phyloP scores from a whole-genome alignment of 2,888 invertebrate species.

The Seira sanloemensis region DNA sequence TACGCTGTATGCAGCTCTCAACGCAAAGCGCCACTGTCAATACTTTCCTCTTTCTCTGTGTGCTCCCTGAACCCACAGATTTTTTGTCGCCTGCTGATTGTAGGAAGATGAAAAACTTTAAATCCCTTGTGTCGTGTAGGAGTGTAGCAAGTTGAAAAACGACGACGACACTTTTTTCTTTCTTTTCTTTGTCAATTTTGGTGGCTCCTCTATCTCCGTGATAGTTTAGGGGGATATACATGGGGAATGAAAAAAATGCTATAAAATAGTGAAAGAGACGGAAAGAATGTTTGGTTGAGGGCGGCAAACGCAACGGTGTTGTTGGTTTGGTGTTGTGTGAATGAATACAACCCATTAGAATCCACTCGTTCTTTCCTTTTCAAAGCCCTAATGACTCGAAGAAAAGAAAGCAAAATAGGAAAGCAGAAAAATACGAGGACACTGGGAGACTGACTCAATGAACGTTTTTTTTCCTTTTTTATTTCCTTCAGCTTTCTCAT shows the following conservation, averaged over 20 bases:
- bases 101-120: conserved; percentile 10
- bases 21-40: background rate
- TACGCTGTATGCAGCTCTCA: background rate
- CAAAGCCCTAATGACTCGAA: conserved; percentile 54
- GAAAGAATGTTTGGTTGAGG: background rate
- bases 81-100: background rate
- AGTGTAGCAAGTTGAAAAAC: conserved; percentile 12
- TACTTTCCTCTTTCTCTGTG: background rate
- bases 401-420: conserved; percentile 23
- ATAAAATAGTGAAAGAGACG: background rate
- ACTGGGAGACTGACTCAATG: conserved; percentile 1
- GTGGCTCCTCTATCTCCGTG: background rate
- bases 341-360: conserved; percentile 53
- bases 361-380: conserved; percentile 49
- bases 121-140: conserved; percentile 8
- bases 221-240: too few species aligned
- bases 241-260: background rate
- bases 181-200: background rate
- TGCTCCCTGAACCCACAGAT: background rate
- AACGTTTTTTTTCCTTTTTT: background rate
- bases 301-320: background rate
- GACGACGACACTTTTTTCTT: conserved; percentile 1
- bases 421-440: background rate
- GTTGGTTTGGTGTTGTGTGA: conserved; percentile 9
- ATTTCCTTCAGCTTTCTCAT: conserved; percentile 7